phyloP scores from a whole-genome alignment of 2,113 vertebrate species.

The Corythoichthys intestinalis region DNA sequence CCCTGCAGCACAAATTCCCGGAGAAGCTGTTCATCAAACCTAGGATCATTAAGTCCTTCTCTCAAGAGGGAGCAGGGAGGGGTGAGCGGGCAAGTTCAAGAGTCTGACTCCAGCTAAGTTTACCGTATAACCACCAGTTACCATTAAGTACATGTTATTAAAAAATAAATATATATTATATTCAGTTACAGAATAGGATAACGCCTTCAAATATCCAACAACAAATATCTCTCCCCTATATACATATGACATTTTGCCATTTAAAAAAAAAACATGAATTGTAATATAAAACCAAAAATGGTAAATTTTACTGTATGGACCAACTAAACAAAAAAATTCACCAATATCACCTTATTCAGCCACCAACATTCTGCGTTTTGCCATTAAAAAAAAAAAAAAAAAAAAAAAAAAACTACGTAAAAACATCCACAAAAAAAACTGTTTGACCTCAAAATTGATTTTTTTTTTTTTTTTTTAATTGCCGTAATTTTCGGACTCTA shows the following conservation, averaged over 20 bases:
- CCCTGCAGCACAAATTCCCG: constrained; percentile 34
- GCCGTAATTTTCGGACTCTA: no score
- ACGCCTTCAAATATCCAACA: not conserved
- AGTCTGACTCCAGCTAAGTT: constrained; percentile 24
- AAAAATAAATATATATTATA: no score
- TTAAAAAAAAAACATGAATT: not conserved
- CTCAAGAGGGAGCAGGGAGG: constrained; percentile 24
- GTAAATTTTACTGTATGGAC: not conserved
- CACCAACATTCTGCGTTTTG: no score
- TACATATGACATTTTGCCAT: not conserved
- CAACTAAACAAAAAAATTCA: no score
- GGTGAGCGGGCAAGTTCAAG: constrained; percentile 15
- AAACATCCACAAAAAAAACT: no score
- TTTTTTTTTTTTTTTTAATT: no score
- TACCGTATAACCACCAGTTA: not conserved
- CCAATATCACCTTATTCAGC: no score
- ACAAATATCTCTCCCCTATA: not conserved
- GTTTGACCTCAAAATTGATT: no score
- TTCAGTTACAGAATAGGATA: no score
- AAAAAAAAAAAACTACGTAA: no score
- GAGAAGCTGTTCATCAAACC: constrained; percentile 38
- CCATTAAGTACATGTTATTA: no score
- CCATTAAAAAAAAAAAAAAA: no score
- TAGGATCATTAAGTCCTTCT: constrained; percentile 51
- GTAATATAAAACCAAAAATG: not conserved